Conservation (phyloP, 2,797 vertebrate species). For the Sebastolobus alascanus region DNA sequence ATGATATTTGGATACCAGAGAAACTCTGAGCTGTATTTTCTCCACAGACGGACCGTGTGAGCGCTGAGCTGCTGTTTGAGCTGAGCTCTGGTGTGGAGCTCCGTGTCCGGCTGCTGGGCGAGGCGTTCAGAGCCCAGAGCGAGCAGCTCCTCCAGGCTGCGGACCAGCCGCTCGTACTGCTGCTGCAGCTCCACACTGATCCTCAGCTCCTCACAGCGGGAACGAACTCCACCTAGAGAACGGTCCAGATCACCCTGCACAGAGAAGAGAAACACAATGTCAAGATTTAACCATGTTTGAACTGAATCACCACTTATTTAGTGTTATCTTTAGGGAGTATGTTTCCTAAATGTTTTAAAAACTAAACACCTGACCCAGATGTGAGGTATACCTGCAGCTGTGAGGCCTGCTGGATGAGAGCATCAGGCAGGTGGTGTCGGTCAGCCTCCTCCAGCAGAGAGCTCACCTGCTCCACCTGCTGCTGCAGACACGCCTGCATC, state of each 20-base stretch:
- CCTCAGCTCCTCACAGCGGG: conserved; percentile 74
- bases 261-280: background rate
- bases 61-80: conserved; percentile 82
- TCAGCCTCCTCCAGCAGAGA: conserved; percentile 82
- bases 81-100: conserved; percentile 73
- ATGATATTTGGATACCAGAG: background rate
- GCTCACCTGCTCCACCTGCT: conserved; percentile 80
- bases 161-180: conserved; percentile 82
- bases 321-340: background rate
- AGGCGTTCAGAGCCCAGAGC: conserved; percentile 83
- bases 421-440: conserved; percentile 70
- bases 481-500: conserved; percentile 78
- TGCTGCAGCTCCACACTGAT: conserved; percentile 75
- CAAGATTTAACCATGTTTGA: background rate
- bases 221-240: conserved; percentile 79
- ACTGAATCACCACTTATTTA: background rate
- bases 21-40: no score
- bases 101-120: conserved; percentile 45
- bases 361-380: background rate
- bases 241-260: conserved; percentile 86
- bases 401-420: conserved; percentile 81
- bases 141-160: conserved; percentile 83
- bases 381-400: conserved; percentile 86
- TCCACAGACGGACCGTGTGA: conserved; percentile 84
- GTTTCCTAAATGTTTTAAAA: background rate